These are phyloP conservation scores for Lasioglossum lativentre DNA, from an alignment of 2,888 invertebrate genomes.

Conservation along the genomic window DNA sequence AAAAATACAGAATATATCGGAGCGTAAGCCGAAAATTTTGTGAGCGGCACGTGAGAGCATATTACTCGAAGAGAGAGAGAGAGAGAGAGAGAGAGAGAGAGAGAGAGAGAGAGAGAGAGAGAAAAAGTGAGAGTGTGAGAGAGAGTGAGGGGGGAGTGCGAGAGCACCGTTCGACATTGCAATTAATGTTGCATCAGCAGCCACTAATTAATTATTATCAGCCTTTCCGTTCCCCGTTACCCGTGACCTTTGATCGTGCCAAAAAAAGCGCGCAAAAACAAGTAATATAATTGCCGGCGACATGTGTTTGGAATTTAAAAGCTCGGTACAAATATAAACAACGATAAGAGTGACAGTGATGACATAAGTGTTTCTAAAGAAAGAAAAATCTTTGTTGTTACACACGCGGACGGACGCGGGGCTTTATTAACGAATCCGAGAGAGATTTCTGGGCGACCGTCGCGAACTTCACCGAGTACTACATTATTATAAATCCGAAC, in stretches of 20 bases:
- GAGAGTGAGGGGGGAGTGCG: not conserved
- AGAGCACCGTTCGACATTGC: not conserved
- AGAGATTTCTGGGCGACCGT: not conserved
- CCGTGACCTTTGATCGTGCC: slow-evolving; percentile 16
- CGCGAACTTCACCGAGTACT: not conserved
- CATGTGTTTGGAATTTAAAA: slow-evolving; percentile 7
- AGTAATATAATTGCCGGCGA: slow-evolving; percentile 12
- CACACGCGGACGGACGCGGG: not conserved
- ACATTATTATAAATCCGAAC: not conserved
- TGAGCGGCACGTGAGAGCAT: not conserved
- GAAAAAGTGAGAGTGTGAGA: too few species aligned
- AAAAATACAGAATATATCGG: not conserved
- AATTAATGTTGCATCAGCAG: slow-evolving; percentile 20
- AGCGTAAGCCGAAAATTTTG: not conserved
- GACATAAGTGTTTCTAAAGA: slow-evolving; percentile 18
- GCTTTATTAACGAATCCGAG: not conserved
- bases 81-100: not conserved
- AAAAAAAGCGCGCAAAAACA: slow-evolving; percentile 14
- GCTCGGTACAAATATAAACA: slow-evolving; percentile 14
- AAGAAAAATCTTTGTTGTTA: not conserved
- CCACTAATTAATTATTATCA: slow-evolving; percentile 27
- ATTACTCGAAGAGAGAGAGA: not conserved
- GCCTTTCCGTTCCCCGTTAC: not conserved
- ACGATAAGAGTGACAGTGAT: slow-evolving; percentile 5
- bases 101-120: not conserved